These are phyloP conservation scores for Volucella inflata DNA, from an alignment of 2,888 invertebrate genomes.

Conservation along the genomic window DNA sequence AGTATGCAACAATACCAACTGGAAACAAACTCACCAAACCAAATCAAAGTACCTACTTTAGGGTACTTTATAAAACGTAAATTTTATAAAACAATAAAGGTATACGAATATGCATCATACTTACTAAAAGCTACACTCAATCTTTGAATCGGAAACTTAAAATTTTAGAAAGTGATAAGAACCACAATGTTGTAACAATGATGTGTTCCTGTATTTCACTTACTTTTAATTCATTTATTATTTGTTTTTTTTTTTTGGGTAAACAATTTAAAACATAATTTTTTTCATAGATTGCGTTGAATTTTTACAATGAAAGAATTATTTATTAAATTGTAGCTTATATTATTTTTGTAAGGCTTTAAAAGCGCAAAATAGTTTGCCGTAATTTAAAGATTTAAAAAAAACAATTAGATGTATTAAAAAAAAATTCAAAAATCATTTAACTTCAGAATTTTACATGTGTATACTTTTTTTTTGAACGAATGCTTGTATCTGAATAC, in stretches of 20 bases:
- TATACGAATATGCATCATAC: no score
- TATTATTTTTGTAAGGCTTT: slow-evolving; percentile 50
- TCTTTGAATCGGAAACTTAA: no score
- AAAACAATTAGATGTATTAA: slow-evolving; percentile 39
- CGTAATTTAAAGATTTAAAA: not conserved
- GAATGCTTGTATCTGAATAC: slow-evolving; percentile 22
- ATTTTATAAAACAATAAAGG: no score
- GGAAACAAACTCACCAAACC: no score
- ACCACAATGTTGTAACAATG: no score
- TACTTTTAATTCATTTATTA: slow-evolving; percentile 43
- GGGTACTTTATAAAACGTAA: no score
- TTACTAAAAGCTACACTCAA: no score
- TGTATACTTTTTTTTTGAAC: slow-evolving; percentile 2
- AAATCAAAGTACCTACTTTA: no score
- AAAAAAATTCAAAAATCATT: slow-evolving; percentile 44
- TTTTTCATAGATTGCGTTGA: slow-evolving; percentile 48
- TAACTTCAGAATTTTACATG: no score
- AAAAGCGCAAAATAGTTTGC: slow-evolving; percentile 44
- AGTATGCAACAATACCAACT: no score
- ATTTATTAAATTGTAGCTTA: slow-evolving; percentile 28
- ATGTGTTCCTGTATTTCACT: not conserved
- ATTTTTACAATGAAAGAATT: slow-evolving; percentile 26
- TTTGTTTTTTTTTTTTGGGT: slow-evolving; percentile 30
- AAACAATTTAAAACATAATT: slow-evolving; percentile 55
- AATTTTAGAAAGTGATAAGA: no score